A percentile compares a stretch with the other conserved stretches of the same genome.
Conservation (phyloP, 53 echinoderm and acorn worm species). For the Zoroaster sp. region DNA sequence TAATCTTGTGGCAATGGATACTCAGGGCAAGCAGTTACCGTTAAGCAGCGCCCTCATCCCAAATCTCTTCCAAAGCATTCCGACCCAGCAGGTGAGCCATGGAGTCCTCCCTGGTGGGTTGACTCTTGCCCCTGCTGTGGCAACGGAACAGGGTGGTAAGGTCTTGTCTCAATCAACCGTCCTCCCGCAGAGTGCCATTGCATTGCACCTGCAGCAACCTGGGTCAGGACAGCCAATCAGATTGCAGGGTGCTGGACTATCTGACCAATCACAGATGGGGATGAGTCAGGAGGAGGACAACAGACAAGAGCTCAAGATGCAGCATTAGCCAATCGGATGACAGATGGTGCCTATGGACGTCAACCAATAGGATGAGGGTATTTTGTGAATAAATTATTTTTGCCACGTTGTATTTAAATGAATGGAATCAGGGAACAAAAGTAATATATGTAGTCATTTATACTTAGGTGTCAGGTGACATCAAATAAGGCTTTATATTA, state of each 20-base stretch:
- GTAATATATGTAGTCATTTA: slow-evolving; percentile 59
- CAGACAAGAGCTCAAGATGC: slow-evolving; percentile 73
- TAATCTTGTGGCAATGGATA: slow-evolving; percentile 78
- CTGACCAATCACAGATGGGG: slow-evolving; percentile 57
- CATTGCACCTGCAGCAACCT: slow-evolving; percentile 74
- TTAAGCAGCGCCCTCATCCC: slow-evolving; percentile 71
- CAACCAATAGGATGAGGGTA: slow-evolving; percentile 33
- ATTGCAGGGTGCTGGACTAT: slow-evolving; percentile 69
- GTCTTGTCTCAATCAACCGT: slow-evolving; percentile 66
- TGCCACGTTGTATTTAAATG: slow-evolving; percentile 59
- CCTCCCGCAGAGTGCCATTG: slow-evolving; percentile 74
- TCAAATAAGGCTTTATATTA: slow-evolving; percentile 49
- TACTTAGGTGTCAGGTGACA: slow-evolving; percentile 41
- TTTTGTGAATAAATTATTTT: slow-evolving; percentile 62
- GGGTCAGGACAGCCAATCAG: slow-evolving; percentile 74
- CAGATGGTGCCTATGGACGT: neutral
- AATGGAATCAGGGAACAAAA: slow-evolving; percentile 60
- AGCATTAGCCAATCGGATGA: slow-evolving; percentile 63
- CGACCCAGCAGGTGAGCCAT: slow-evolving; percentile 69
- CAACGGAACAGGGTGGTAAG: slow-evolving; percentile 63
- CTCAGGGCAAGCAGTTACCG: slow-evolving; percentile 80
- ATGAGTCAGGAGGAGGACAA: slow-evolving; percentile 68
- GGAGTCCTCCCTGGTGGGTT: slow-evolving; percentile 30
- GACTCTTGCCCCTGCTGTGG: slow-evolving; percentile 69
- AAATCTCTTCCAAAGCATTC: slow-evolving; percentile 79